Evolutionary conservation across 2,797 vertebrate species (phyloP).

Genomic region (Centropyge bicolor): DNA sequence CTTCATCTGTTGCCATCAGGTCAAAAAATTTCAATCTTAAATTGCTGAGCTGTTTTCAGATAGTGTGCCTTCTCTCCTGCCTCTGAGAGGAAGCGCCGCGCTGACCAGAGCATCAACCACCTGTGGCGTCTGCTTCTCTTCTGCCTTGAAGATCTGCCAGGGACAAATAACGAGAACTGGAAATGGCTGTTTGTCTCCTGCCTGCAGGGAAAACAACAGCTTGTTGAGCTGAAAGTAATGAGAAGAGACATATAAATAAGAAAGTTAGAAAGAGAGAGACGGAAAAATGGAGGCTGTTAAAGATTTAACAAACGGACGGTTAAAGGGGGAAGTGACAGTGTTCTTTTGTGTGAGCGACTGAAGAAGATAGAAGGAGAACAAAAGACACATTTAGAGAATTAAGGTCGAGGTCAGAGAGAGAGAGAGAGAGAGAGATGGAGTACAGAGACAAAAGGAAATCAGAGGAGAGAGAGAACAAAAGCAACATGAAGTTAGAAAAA

Average conservation of each 20-base stretch:
- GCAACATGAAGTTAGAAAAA: background rate
- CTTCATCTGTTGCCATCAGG: no score
- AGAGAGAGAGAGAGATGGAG: background rate
- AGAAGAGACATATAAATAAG: background rate
- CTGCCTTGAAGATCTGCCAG: background rate
- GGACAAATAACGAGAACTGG: background rate
- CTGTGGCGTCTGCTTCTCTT: constrained; percentile 4
- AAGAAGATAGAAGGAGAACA: background rate
- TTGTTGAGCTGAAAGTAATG: background rate
- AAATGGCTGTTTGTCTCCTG: background rate
- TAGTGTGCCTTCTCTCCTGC: no score
- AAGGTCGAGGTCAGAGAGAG: background rate
- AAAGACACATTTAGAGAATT: background rate
- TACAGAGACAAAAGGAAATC: background rate
- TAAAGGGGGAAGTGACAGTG: background rate
- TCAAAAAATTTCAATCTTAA: no score
- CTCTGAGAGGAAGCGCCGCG: no score
- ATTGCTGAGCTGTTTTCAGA: no score
- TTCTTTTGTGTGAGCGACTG: background rate
- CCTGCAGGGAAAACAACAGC: background rate
- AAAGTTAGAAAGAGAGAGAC: background rate
- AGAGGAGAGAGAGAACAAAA: background rate
- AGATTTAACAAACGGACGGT: background rate
- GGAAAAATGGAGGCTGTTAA: background rate
- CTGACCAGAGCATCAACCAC: background rate